phyloP scores from a whole-genome alignment of 2,888 invertebrate species.

The Lissonota sp. region DNA sequence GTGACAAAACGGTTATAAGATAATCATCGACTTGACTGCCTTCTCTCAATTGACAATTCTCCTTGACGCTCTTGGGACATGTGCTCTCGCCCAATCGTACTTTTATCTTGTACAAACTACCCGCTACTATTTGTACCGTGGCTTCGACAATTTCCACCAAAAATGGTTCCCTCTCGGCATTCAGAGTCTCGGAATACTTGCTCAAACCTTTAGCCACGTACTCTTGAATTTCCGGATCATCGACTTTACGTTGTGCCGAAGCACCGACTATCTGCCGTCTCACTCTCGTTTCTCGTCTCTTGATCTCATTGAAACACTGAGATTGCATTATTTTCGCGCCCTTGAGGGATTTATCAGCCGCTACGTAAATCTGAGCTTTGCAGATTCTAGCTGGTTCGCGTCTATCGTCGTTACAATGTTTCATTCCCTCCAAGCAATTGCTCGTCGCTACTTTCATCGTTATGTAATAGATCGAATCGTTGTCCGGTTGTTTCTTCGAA shows the following conservation, averaged over 20 bases:
- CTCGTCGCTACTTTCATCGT: slow-evolving; percentile 83
- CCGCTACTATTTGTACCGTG: slow-evolving; percentile 85
- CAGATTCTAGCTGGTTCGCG: slow-evolving; percentile 84
- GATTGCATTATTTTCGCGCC: slow-evolving; percentile 84
- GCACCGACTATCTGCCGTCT: slow-evolving; percentile 63
- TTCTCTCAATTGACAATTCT: slow-evolving; percentile 75
- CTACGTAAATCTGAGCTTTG: slow-evolving; percentile 84
- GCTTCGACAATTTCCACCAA: slow-evolving; percentile 84
- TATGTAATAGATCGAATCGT: slow-evolving; percentile 83
- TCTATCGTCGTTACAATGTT: slow-evolving; percentile 67
- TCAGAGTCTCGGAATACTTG: slow-evolving; percentile 71
- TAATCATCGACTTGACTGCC: slow-evolving; percentile 81
- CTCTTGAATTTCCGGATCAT: slow-evolving; percentile 80
- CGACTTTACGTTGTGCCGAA: slow-evolving; percentile 68
- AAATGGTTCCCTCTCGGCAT: slow-evolving; percentile 71
- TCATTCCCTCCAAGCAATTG: slow-evolving; percentile 79
- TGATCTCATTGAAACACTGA: slow-evolving; percentile 83
- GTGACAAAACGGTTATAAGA: slow-evolving; percentile 85
- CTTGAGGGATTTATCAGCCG: slow-evolving; percentile 75
- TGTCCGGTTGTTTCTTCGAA: slow-evolving; percentile 79
- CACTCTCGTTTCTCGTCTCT: slow-evolving; percentile 54
- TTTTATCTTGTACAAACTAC: slow-evolving; percentile 86
- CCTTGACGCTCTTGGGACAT: slow-evolving; percentile 83
- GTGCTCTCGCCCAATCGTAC: slow-evolving; percentile 86
- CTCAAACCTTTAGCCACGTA: slow-evolving; percentile 67